Evolutionary conservation across 2,113 vertebrate species (phyloP), one percentile per base, ranked within the genome.

Genomic region (Tylochromis polylepis): DNA sequence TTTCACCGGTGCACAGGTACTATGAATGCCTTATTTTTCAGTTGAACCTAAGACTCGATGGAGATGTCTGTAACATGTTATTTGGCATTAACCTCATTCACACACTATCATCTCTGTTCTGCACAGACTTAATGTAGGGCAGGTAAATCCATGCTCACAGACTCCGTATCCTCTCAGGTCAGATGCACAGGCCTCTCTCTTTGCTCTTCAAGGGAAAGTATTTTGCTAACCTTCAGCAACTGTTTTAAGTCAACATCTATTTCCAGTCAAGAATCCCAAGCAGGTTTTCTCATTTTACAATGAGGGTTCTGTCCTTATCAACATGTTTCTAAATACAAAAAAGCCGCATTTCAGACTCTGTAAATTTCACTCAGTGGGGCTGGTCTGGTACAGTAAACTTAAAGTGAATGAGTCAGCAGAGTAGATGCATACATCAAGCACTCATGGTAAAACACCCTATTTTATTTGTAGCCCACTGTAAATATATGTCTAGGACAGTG

Each of bases 241-340:
- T 89, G 58, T 94, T 93, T 90, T 82, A 92, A 91, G 87, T 94
- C 91, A 96, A 96, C 94, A 95, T 90, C 90, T 91, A 85, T 92
- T 93, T 94, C 88, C 91, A 94, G 91, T 85, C 75, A 14, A 72
- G 79, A 90, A 85, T 22, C 86, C 81, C 87, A 88, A 86, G 91
- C 55, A 34, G 84, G 82, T 79, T 88, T 95, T 91, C 82, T 78
- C 60, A 49, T 83, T 82, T 89, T 81, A 95, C 94, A 95, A 77
- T 34, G 82, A 65, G 62, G 3, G 51, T 85, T 91, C 92, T 94
- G 94, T 95, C 81, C 91, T 88, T 90, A 92, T 93, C 78, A 56
- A 79, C 84, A 27, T 83, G 79, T 88, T 83, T 55, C 81, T 57
- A 56, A 87, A 86, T 58, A 59, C n/a, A 81, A 85, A 90, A 75